Percentiles rank a stretch among this genome's conserved stretches.
phyloP scores from a whole-genome alignment of 2,888 invertebrate species.

The Drosophila quinaria region DNA sequence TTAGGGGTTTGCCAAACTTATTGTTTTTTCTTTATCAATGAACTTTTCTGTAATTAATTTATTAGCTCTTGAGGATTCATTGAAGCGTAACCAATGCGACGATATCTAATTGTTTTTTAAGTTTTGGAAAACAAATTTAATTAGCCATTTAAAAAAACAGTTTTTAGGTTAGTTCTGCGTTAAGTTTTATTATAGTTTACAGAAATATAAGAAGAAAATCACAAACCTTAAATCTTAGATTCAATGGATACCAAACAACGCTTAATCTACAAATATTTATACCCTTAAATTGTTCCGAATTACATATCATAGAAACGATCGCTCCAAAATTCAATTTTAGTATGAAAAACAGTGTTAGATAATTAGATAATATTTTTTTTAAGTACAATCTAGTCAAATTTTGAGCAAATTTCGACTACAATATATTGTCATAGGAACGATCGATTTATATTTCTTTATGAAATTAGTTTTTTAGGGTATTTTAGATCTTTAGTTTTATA shows the following conservation, averaged over 20 bases:
- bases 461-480: too few relatives aligned
- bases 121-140: neutral
- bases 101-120: constrained; percentile 56
- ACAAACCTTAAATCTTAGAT: constrained; percentile 65
- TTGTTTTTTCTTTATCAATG: constrained; percentile 61
- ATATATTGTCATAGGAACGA: too few relatives aligned
- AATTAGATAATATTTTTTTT: neutral
- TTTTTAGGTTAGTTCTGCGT: neutral
- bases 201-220: constrained; percentile 56
- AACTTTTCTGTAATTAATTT: constrained; percentile 69
- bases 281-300: neutral
- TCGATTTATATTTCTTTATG: too few relatives aligned
- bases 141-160: neutral
- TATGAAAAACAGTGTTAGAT: neutral
- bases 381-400: neutral
- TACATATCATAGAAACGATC: neutral
- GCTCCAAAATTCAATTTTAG: neutral
- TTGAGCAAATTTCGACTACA: too few relatives aligned
- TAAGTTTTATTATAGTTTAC: constrained; percentile 7
- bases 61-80: constrained; percentile 34
- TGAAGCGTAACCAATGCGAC: constrained; percentile 49
- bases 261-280: constrained; percentile 5
- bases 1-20: constrained; percentile 43
- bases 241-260: constrained; percentile 35
- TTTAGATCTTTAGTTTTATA: neutral